phyloP scores from a whole-genome alignment of 1,140 invertebrate genomes.

The Aricia agestis region DNA sequence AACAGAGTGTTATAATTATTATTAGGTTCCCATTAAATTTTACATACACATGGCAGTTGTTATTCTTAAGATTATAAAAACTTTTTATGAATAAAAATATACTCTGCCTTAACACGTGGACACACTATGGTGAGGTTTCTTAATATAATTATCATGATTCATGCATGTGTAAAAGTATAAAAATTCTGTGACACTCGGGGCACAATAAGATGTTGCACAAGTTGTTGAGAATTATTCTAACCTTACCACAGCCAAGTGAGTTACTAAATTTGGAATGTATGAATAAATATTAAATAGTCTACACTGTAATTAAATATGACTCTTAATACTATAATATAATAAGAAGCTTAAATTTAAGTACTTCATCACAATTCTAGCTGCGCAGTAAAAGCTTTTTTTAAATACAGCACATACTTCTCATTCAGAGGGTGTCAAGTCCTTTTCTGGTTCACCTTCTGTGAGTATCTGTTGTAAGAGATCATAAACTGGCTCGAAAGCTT shows the following conservation, averaged over 20 bases:
- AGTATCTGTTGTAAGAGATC: slow-evolving; percentile 86
- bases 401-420: slow-evolving; percentile 45
- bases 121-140: no score
- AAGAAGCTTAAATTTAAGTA: slow-evolving; percentile 71
- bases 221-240: background rate
- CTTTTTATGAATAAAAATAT: no score
- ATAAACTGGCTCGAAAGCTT: slow-evolving; percentile 88
- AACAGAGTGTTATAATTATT: no score
- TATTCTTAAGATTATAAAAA: no score
- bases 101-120: no score
- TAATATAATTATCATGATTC: background rate
- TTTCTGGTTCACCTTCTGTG: slow-evolving; percentile 83
- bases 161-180: background rate
- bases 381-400: slow-evolving; percentile 52
- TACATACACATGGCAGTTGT: slow-evolving; percentile 5
- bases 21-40: background rate
- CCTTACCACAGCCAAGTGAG: slow-evolving; percentile 43
- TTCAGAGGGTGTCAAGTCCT: slow-evolving; percentile 83
- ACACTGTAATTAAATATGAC: slow-evolving; percentile 48
- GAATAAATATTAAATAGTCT: slow-evolving; percentile 49
- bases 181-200: background rate
- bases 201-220: background rate
- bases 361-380: slow-evolving; percentile 67
- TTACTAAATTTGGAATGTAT: slow-evolving; percentile 67
- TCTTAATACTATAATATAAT: slow-evolving; percentile 55